These are phyloP conservation scores for Conops quadrifasciatus DNA, from an alignment of 2,888 invertebrate genomes.

Conservation along the genomic window DNA sequence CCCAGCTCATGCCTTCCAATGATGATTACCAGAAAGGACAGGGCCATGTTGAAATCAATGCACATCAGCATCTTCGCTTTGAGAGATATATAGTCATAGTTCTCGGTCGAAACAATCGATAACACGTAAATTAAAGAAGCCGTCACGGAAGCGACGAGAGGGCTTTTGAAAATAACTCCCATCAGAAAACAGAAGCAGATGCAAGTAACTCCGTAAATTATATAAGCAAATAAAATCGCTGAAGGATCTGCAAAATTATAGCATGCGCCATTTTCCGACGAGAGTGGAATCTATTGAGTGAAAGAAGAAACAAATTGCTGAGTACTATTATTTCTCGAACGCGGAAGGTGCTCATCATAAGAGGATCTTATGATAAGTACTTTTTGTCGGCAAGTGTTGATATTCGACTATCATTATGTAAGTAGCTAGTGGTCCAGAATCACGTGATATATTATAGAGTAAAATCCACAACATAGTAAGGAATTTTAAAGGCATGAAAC, in stretches of 20 bases:
- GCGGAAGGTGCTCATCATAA: no score
- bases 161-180: constrained; percentile 80
- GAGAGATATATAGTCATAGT: constrained; percentile 60
- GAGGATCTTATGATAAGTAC: no score
- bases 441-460: no score
- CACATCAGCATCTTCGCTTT: constrained; percentile 72
- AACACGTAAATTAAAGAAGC: constrained; percentile 80
- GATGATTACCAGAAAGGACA: constrained; percentile 79
- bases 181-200: constrained; percentile 81
- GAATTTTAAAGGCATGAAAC: no score
- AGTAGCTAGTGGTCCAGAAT: no score
- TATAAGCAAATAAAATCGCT: constrained; percentile 74
- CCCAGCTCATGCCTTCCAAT: constrained; percentile 74
- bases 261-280: constrained; percentile 68
- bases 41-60: constrained; percentile 77
- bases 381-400: no score
- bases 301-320: background rate
- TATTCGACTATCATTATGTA: no score
- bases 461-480: no score
- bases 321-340: background rate
- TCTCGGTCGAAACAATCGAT: constrained; percentile 71
- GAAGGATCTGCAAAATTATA: constrained; percentile 74
- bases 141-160: constrained; percentile 79
- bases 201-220: constrained; percentile 74
- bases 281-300: background rate